phyloP scores from a whole-genome alignment of 2,113 vertebrate species.

The Andinoacara biseriatus region DNA sequence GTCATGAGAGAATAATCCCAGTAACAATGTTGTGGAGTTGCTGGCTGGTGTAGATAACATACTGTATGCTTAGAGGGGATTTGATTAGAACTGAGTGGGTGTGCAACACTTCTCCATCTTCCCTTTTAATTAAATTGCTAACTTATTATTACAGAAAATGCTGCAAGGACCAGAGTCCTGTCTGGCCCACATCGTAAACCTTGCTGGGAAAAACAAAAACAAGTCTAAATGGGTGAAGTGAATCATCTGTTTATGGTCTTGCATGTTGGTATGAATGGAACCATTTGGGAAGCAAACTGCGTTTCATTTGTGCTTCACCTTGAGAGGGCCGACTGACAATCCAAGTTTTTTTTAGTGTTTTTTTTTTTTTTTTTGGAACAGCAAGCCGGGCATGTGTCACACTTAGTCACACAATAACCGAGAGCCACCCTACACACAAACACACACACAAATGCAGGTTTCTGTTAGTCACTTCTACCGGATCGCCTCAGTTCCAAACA shows the following conservation, averaged over 20 bases:
- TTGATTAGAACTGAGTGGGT: constrained; percentile 60
- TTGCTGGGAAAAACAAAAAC: constrained; percentile 54
- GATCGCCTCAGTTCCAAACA: not conserved
- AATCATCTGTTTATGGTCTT: constrained; percentile 43
- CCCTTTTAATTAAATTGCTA: constrained; percentile 57
- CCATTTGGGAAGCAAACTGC: constrained; percentile 23
- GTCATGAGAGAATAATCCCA: constrained; percentile 48
- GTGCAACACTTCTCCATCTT: constrained; percentile 51
- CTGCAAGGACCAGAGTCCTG: constrained; percentile 21
- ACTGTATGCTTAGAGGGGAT: constrained; percentile 47
- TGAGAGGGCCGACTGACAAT: constrained; percentile 25
- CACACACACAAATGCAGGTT: not conserved
- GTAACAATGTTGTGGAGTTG: constrained; percentile 34
- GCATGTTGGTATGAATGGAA: not conserved
- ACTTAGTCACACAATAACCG: not conserved
- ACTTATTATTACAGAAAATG: constrained; percentile 51
- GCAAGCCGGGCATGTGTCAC: not conserved
- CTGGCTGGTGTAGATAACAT: constrained; percentile 61
- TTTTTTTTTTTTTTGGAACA: not conserved
- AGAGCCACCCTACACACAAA: not conserved
- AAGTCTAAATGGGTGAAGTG: constrained; percentile 41
- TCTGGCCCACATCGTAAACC: constrained; percentile 8
- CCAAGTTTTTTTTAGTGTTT: not conserved
- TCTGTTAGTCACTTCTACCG: not conserved
- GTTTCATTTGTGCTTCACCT: constrained; percentile 35